Evolutionary conservation across 2,797 vertebrate species (phyloP).

Genomic region (Odontamblyopus rebecca): DNA sequence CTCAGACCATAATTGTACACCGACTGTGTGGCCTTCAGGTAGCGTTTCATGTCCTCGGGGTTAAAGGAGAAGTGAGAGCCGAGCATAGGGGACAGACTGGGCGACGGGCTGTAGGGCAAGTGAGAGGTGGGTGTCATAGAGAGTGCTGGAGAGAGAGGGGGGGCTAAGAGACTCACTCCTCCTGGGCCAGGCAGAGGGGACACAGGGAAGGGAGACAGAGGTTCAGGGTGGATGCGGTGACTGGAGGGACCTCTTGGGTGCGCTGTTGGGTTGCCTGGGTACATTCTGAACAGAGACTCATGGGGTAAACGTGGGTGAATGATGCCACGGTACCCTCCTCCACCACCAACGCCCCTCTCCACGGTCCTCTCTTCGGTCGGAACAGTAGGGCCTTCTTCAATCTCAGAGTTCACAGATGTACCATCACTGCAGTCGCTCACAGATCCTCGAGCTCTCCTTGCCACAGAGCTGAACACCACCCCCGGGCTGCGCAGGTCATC

Average conservation of each 20-base stretch:
- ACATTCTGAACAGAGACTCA: conserved; percentile 86
- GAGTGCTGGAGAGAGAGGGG: conserved; percentile 86
- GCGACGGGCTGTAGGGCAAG: conserved; percentile 88
- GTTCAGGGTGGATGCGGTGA: conserved; percentile 83
- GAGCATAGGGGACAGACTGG: conserved; percentile 88
- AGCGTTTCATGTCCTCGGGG: conserved; percentile 93
- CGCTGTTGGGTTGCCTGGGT: conserved; percentile 66
- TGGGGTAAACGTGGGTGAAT: conserved; percentile 83
- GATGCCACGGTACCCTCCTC: conserved; percentile 65
- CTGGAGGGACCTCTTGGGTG: conserved; percentile 75
- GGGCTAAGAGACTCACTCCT: conserved; percentile 76
- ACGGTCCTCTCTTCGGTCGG: conserved; percentile 64
- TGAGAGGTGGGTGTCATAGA: conserved; percentile 88
- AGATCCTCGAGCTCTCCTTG: conserved; percentile 84
- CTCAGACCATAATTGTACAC: conserved; percentile 94
- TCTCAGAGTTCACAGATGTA: conserved; percentile 86
- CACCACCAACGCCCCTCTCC: conserved; percentile 54
- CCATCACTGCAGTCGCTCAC: conserved; percentile 93
- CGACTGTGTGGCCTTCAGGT: conserved; percentile 91
- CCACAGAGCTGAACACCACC: conserved; percentile 81
- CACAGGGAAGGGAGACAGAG: conserved; percentile 89
- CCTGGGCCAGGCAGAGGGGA: conserved; percentile 84
- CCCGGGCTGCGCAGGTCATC: conserved; percentile 81
- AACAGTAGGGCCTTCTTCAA: conserved; percentile 83
- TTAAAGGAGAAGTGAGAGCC: conserved; percentile 93